Evolutionary conservation across 2,113 vertebrate genomes (phyloP).

Genomic region (Oostethus manadensis): DNA sequence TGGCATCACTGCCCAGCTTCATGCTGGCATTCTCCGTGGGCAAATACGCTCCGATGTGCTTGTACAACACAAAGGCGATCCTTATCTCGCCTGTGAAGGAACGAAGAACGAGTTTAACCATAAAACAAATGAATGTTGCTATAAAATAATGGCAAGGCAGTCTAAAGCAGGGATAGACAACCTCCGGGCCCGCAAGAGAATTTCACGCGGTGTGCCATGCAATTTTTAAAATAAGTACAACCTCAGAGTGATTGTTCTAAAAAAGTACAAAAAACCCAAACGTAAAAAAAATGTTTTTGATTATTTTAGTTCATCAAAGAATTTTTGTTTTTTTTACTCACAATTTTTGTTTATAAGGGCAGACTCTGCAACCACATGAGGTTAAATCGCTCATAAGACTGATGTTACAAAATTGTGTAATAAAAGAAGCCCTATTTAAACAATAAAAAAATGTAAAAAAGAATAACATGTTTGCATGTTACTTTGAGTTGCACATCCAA

Average conservation of each 20-base stretch:
- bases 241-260: too few relatives aligned
- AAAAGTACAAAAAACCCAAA: too few relatives aligned
- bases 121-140: too few relatives aligned
- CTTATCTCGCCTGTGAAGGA: slow-evolving; percentile 86
- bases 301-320: too few relatives aligned
- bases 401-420: background rate
- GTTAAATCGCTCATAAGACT: slow-evolving; percentile 8
- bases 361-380: background rate
- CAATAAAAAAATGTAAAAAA: background rate
- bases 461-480: slow-evolving; percentile 1
- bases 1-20: slow-evolving; percentile 87
- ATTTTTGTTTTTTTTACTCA: too few relatives aligned
- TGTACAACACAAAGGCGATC: slow-evolving; percentile 94
- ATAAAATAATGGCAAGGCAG: too few relatives aligned
- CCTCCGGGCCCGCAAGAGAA: too few relatives aligned
- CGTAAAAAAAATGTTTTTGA: too few relatives aligned
- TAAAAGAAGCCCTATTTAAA: background rate
- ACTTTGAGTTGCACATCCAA: slow-evolving; percentile 38
- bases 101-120: background rate
- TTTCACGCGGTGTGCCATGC: too few relatives aligned
- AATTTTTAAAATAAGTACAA: too few relatives aligned
- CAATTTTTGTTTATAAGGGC: background rate
- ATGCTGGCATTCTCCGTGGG: slow-evolving; percentile 97
- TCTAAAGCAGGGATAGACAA: too few relatives aligned
- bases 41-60: slow-evolving; percentile 90